Conservation (phyloP, 2,113 vertebrate species). For the Xiphophorus hellerii region DNA sequence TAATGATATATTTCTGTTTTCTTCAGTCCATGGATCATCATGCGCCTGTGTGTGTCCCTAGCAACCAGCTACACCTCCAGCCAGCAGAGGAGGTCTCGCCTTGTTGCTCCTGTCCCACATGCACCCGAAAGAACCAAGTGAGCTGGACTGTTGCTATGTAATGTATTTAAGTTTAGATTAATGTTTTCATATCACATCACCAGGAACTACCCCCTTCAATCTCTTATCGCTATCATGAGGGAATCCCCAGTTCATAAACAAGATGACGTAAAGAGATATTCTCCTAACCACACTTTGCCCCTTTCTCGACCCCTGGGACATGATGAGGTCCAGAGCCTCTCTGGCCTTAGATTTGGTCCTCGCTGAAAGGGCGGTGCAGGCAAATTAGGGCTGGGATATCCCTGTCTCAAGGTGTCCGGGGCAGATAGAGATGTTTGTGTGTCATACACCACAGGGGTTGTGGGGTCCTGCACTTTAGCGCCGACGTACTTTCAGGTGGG, state of each 20-base stretch:
- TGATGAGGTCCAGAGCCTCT: background rate
- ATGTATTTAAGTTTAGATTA: background rate
- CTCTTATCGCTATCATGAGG: constrained; percentile 25
- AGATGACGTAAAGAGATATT: constrained; percentile 65
- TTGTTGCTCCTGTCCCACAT: background rate
- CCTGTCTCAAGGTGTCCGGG: constrained; percentile 74
- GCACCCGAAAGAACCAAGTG: background rate
- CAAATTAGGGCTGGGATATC: constrained; percentile 77
- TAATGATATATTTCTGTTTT: background rate
- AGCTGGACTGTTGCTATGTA: background rate
- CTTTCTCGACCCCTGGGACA: constrained; percentile 27
- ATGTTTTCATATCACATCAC: constrained; percentile 25
- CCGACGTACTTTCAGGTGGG: constrained; percentile 72
- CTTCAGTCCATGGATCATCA: constrained; percentile 2
- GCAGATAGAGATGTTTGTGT: constrained; percentile 70
- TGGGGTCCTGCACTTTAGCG: constrained; percentile 30
- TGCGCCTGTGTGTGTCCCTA: constrained; percentile 26
- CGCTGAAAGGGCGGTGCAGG: constrained; percentile 52
- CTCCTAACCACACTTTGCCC: constrained; percentile 24
- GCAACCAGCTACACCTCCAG: background rate
- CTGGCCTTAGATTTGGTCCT: constrained; percentile 10
- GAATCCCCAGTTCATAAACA: constrained; percentile 76
- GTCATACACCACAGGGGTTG: constrained; percentile 39
- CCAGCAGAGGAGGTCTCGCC: constrained; percentile 9
- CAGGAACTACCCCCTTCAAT: constrained; percentile 15